Percentiles rank a stretch among this genome's conserved stretches.
Evolutionary conservation across 2,113 vertebrate genomes (phyloP).

Genomic region (Erythrocercus mccallii): DNA sequence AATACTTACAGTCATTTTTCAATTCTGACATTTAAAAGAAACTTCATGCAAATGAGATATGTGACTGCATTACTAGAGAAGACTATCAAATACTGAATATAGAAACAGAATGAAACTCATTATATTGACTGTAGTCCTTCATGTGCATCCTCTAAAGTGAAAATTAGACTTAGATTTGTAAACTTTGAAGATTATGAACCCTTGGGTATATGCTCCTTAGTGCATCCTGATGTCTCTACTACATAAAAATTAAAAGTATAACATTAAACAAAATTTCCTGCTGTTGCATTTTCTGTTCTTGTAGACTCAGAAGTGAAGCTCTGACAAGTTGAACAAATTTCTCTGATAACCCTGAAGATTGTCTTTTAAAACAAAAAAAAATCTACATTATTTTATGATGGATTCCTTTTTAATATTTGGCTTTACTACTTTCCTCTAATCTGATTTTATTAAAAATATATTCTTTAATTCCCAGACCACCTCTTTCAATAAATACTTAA

Average conservation of each 20-base stretch:
- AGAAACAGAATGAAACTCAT: conserved; percentile 61
- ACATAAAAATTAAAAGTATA: conserved; percentile 54
- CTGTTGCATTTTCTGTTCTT: conserved; percentile 1
- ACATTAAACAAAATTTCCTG: conserved; percentile 29
- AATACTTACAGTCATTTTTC: conserved; percentile 72
- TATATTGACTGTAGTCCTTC: conserved; percentile 72
- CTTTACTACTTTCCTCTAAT: conserved; percentile 44
- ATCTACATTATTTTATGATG: background rate
- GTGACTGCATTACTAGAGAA: conserved; percentile 68
- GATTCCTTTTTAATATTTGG: conserved; percentile 42
- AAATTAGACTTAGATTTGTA: conserved; percentile 72
- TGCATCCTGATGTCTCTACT: conserved; percentile 52
- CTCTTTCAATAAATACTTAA: conserved; percentile 22
- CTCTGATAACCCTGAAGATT: conserved; percentile 3
- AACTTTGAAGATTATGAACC: conserved; percentile 65
- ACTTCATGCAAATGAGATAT: conserved; percentile 75
- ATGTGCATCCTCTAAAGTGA: conserved; percentile 71
- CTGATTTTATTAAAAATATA: conserved; percentile 28
- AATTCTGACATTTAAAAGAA: conserved; percentile 77
- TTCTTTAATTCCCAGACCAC: background rate
- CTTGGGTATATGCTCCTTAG: conserved; percentile 39
- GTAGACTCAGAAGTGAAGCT: background rate
- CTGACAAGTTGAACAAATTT: conserved; percentile 35
- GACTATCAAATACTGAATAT: conserved; percentile 65
- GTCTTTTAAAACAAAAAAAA: conserved; percentile 36